Base-by-base conservation (phyloP, 2,888 invertebrate genomes). In the Liopterus haemorrhoidalis region DNA sequence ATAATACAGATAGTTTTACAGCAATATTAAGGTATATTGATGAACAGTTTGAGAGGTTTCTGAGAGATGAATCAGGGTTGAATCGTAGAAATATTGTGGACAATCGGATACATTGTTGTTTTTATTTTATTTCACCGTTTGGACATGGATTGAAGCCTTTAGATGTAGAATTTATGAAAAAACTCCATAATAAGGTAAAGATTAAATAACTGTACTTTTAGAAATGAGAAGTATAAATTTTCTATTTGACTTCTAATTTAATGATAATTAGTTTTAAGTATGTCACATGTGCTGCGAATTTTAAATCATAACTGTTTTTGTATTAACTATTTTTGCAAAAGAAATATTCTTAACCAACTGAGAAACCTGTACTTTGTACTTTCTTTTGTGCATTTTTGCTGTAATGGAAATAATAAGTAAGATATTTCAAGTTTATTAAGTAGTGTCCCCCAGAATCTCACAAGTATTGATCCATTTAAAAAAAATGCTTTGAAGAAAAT, bases 11-110 rank as follows among this genome's bases (percentile, higher is more conserved):
- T 64, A 91, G 92, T 64, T 95, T 95, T 69, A 82, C 85, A 69
- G 85, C 93, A 47, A 94, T 97, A 56, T 88, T 96, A 54, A 85
- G 91, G 65, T 97, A 96, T 68, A 94, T 97, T 57, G 95, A 97
- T 65, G 93, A 95, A 62, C 96, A 96, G 67, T 97, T 94, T 70
- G 92, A 93, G 69, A 75, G 91, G 52, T 92, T 87, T 67, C 70
- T 92, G 39, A 79, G 88, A 27, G 92, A 92, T 60, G 96, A 96
- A 70, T 93, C 93, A 62, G 96, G 96, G 1, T 75, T 96, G 31
- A 96, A 97, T 70, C 79, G 96, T 33, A 82, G 94, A 53, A 94
- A 96, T 67, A 96, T 97, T 57, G 85, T 94, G 45, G 96, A 97
- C 69, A 95, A 94, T 70, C 80, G 96, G 62, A 92, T 97, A 57